Evolutionary conservation across 2,797 vertebrate genomes (phyloP), one percentile per base, ranked within the genome.

Genomic region (Loriculus beryllinus): DNA sequence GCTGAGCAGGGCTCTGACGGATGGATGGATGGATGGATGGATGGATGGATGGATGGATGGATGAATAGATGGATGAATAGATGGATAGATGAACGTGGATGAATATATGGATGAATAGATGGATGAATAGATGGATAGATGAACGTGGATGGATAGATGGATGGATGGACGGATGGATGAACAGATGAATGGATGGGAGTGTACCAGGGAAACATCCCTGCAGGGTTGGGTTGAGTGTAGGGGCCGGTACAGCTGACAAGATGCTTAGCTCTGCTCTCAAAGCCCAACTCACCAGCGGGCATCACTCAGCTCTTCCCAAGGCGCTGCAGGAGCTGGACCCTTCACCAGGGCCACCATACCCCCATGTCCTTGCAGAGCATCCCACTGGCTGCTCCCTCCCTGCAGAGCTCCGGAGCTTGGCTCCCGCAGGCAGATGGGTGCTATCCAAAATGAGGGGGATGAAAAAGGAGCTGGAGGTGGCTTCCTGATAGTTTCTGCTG

Each of bases 351-450:
- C 15, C 75, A 43, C 47, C 16, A 3, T 45, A 19, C 3, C 26
- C 19, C 33, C 0, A 0, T 14, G 35, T 57, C 71, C 39, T 81
- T 0, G 0, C 12, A 22, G 57, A 71, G 22, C 29, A 17, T 14
- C 84, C 75, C 68, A 7, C 17, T 12, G 74, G 56, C 49, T 52
- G 86, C 72, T 65, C 29, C 29, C n/a, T 59, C 57, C 33, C 49
- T 6, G 22, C 31, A 20, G 45, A 4, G 3, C 49, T 64, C 37
- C 14, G 0, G 1, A 35, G 52, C 28, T 56, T n/a, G 52, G 43
- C 69, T 0, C 54, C 68, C 5, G 28, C 15, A 56, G 47, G 42
- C 4, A 21, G 47, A 7, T 5, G 31, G 40, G 40, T 31, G 45
- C 45, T 22, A 2, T 22, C 13, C 47, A 14, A 60, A 54, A 7